Evolutionary conservation across 1,140 invertebrate species (phyloP).

Genomic region (Augochlora pura): DNA sequence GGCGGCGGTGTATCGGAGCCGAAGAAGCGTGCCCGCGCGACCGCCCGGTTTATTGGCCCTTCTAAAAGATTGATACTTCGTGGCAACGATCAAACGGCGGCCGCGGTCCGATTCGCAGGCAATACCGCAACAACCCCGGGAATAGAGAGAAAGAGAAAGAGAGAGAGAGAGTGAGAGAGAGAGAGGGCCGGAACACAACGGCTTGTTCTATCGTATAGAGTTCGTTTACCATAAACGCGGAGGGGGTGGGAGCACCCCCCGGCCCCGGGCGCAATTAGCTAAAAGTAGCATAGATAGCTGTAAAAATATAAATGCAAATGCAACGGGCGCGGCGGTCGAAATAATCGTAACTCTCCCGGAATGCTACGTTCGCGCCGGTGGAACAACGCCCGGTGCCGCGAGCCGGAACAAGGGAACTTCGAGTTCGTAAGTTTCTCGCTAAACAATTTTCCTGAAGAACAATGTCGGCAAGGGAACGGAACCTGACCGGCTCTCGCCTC

Average conservation of each 20-base stretch:
- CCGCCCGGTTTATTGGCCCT: slow-evolving; percentile 40
- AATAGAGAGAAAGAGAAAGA: too few species aligned
- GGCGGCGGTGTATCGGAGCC: slow-evolving; percentile 73
- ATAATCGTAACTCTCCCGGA: slow-evolving; percentile 14
- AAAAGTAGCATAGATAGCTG: slow-evolving; percentile 8
- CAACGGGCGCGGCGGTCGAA: not conserved
- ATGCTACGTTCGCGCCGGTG: not conserved
- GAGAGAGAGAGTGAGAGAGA: too few species aligned
- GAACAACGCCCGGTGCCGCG: not conserved
- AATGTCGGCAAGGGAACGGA: not conserved
- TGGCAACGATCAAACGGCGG: slow-evolving; percentile 28
- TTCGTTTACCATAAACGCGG: not conserved
- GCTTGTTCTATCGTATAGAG: not conserved
- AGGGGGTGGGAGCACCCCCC: too few species aligned
- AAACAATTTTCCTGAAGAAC: not conserved
- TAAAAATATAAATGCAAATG: slow-evolving; percentile 17
- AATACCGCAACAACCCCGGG: not conserved
- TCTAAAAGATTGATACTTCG: slow-evolving; percentile 62
- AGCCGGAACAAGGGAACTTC: not conserved
- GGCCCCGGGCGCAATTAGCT: not conserved
- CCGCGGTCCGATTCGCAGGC: slow-evolving; percentile 40
- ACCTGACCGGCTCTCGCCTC: not conserved
- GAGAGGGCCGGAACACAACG: not conserved
- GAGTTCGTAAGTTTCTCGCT: not conserved
- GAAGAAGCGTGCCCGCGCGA: slow-evolving; percentile 35